These are phyloP conservation scores for Hylaeus anthracinus DNA, from an alignment of 1,140 invertebrate genomes.

Conservation along the genomic window DNA sequence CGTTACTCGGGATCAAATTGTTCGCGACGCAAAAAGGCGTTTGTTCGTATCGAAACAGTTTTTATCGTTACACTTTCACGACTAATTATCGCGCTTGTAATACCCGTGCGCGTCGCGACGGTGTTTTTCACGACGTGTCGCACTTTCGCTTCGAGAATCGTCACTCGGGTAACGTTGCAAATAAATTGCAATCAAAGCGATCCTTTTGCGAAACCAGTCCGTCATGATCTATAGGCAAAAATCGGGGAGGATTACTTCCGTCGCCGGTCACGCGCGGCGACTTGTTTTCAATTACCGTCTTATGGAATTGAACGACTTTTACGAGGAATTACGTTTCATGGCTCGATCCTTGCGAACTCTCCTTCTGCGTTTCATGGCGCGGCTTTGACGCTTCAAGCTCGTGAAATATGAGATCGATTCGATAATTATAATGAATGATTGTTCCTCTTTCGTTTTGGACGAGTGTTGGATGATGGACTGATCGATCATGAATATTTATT, in stretches of 20 bases:
- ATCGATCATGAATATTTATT: too few species aligned
- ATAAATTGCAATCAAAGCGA: constrained; percentile 19
- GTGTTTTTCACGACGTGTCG: constrained; percentile 8
- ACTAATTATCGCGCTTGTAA: constrained; percentile 40
- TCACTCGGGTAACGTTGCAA: neutral
- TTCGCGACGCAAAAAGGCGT: neutral
- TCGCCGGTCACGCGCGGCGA: neutral
- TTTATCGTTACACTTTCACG: constrained; percentile 44
- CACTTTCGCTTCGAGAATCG: constrained; percentile 37
- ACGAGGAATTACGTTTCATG: neutral
- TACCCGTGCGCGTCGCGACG: neutral
- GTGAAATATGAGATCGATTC: neutral
- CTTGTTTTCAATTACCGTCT: neutral
- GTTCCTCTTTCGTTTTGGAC: too few species aligned
- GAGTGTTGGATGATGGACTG: too few species aligned
- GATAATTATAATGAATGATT: too few species aligned
- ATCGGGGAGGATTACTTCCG: neutral
- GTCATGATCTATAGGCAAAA: neutral
- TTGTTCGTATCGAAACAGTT: neutral
- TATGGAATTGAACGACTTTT: neutral
- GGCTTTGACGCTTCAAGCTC: too few species aligned
- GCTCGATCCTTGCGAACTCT: neutral
- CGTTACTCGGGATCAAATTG: neutral
- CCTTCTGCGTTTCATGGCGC: too few species aligned
- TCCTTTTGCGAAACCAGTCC: constrained; percentile 29